A percentile compares a stretch with the other conserved stretches of the same genome.
These are phyloP conservation scores for Drosophila biarmipes DNA, from an alignment of 1,140 invertebrate genomes.

Conservation along the genomic window DNA sequence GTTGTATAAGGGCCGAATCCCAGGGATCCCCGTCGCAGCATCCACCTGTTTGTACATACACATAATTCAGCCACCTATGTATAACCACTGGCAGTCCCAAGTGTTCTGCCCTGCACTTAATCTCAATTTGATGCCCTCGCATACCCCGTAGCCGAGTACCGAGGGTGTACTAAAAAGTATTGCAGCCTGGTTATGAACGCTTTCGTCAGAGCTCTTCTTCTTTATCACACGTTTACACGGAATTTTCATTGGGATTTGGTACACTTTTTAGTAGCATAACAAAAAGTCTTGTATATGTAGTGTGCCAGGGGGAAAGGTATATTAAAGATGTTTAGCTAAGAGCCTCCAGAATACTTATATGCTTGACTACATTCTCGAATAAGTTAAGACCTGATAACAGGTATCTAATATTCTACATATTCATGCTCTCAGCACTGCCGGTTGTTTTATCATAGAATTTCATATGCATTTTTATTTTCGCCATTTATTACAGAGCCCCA, in stretches of 20 bases:
- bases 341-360: not conserved
- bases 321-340: not conserved
- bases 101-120: constrained; percentile 62
- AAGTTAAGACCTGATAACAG: not conserved
- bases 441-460: constrained; percentile 65
- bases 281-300: not conserved
- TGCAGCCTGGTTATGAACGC: constrained; percentile 1
- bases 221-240: not conserved
- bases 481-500: constrained; percentile 58
- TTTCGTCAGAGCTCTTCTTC: constrained; percentile 1
- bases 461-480: constrained; percentile 68
- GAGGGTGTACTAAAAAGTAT: constrained; percentile 1
- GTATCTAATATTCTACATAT: constrained; percentile 6
- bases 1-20: constrained; percentile 31
- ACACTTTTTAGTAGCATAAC: not conserved
- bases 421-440: not conserved
- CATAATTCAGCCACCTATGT: constrained; percentile 7
- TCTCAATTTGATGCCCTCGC: constrained; percentile 72
- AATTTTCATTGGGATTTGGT: not conserved
- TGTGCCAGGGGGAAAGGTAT: not conserved
- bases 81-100: constrained; percentile 43
- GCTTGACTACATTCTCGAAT: not conserved
- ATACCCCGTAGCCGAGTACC: constrained; percentile 29
- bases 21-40: constrained; percentile 13
- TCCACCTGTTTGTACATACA: constrained; percentile 10